phyloP scores from a whole-genome alignment of 2,797 vertebrate species.

The Bucorvus abyssinicus region DNA sequence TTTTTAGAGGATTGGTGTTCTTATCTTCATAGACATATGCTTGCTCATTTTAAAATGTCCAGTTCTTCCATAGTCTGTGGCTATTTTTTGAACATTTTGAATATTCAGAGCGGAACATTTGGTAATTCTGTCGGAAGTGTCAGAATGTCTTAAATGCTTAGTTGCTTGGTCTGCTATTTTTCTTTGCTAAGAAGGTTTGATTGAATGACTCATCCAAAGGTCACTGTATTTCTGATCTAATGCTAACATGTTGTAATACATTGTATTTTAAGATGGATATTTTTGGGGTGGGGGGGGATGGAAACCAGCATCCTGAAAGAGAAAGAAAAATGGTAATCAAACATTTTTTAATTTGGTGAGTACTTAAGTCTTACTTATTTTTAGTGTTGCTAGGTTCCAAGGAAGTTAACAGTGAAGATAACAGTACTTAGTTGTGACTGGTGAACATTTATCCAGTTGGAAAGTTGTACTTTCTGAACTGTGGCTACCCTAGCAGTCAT shows the following conservation, averaged over 20 bases:
- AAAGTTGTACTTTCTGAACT: conserved; percentile 11
- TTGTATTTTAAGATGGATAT: conserved; percentile 19
- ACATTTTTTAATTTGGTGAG: neutral
- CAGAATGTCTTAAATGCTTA: conserved; percentile 43
- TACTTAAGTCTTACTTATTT: neutral
- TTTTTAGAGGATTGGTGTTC: neutral
- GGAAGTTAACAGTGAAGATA: neutral
- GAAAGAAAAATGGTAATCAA: neutral
- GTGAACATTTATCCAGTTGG: neutral
- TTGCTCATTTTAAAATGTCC: conserved; percentile 18
- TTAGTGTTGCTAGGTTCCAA: neutral
- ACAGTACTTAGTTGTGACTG: neutral
- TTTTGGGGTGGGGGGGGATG: neutral
- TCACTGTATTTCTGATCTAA: conserved; percentile 22
- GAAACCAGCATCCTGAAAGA: neutral
- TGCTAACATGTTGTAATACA: conserved; percentile 13
- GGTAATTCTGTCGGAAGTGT: conserved; percentile 53
- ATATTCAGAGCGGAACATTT: conserved; percentile 36
- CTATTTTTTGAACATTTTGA: conserved; percentile 46
- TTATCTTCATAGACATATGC: conserved; percentile 34
- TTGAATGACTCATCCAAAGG: conserved; percentile 58
- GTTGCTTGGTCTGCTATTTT: conserved; percentile 50
- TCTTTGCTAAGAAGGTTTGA: conserved; percentile 17
- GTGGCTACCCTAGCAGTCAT: neutral
- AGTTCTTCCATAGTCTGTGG: neutral